Conservation (phyloP, 2,888 invertebrate genomes). For the Branchellion lobata region DNA sequence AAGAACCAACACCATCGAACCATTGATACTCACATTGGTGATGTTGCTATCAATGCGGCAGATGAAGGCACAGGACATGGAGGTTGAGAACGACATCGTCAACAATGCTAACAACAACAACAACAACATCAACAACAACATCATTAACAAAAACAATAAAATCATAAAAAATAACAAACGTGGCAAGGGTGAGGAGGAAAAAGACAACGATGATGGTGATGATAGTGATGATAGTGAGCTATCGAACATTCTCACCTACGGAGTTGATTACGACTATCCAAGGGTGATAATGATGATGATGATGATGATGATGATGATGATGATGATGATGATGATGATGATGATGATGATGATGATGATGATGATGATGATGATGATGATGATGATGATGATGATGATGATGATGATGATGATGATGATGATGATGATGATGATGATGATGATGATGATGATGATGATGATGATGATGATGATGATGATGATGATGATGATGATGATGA, state of each 20-base stretch:
- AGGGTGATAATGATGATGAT: conserved; percentile 17
- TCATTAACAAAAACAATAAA: neutral
- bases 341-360: conserved; percentile 31
- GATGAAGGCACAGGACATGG: too few relatives aligned
- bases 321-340: conserved; percentile 41
- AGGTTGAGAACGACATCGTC: too few relatives aligned
- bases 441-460: neutral
- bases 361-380: conserved; percentile 32
- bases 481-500: conserved; percentile 14
- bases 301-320: conserved; percentile 26
- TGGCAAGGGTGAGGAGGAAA: neutral
- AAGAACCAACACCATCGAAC: neutral
- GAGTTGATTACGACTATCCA: neutral
- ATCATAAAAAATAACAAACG: conserved; percentile 4
- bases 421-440: neutral
- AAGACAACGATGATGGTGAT: conserved; percentile 5
- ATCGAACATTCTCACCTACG: neutral
- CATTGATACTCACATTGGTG: too few relatives aligned
- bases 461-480: conserved; percentile 12
- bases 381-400: conserved; percentile 24
- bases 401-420: too few relatives aligned
- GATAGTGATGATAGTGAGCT: neutral
- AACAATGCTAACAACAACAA: too few relatives aligned
- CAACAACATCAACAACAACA: neutral
- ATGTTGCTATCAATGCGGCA: too few relatives aligned